Base-by-base conservation (phyloP, 2,888 invertebrate genomes). In the Mimumesa dahlbomi region DNA sequence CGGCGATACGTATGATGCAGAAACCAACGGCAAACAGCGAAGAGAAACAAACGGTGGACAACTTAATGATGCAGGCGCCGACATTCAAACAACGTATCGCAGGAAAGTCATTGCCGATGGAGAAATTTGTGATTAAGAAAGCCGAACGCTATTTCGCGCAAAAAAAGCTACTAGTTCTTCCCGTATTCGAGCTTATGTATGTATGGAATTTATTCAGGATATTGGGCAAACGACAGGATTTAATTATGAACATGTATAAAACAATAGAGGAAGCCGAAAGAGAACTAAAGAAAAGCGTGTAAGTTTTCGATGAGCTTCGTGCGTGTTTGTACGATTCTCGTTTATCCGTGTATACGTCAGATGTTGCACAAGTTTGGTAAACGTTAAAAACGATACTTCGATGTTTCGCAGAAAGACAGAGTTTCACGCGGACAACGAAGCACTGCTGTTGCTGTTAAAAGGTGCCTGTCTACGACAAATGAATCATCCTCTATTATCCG, bases 101-200 rank as follows among this genome's bases (percentile, higher is more conserved):
- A 25, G 98, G 99, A 0, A 98, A 98, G 90, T 98, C 98, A 0
- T 90, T 99, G 74, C 98, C 99, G 1, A 95, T 98, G 93, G 98
- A 99, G 90, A 99, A 99, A 89, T 98, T 98, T 90, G 95, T 95
- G 45, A 93, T 96, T n/a, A 95, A 94, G 85, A 96, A 97, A 80
- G 93, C 96, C 43, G 93, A 94, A 75, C 92, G 97, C 52, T 98
- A 93, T 90, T 92, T 93, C 70, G 92, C 92, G 34, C 97, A 97
- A 88, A 93, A 93, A 52, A 92, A 94, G 53, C 91, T 91, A 38
- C 91, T 99, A 19, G 90, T 95, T 3, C 91, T 98, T 78, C 98
- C 98, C 0, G 94, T 94, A 16, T 91, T 96, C 74, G 98, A 98
- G 90, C 91, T 98, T 68, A 92, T 98, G 88, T 98, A 96, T 86